phyloP scores from a whole-genome alignment of 1,140 invertebrate genomes.

The Dinoponera quadriceps region DNA sequence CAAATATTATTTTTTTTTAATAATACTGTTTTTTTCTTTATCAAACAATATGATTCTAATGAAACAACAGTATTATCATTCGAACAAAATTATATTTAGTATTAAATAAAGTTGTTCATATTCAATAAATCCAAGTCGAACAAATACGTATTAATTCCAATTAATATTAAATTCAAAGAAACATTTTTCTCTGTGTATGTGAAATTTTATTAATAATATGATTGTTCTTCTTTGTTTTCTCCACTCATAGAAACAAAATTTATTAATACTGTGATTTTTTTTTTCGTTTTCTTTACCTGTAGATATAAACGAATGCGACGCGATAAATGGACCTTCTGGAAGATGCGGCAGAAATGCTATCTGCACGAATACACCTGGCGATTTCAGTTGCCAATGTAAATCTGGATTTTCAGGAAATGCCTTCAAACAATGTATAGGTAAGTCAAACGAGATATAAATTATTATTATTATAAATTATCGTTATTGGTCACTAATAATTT shows the following conservation, averaged over 20 bases:
- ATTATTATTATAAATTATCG: neutral
- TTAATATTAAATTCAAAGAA: too few species aligned
- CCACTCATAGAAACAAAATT: constrained; percentile 90
- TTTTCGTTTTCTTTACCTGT: constrained; percentile 65
- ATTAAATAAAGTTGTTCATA: too few species aligned
- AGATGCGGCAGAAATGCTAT: constrained; percentile 93
- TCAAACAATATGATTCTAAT: too few species aligned
- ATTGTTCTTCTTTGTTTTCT: constrained; percentile 56
- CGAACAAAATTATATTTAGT: too few species aligned
- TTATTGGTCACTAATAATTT: constrained; percentile 2
- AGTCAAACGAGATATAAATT: constrained; percentile 26
- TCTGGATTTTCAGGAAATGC: constrained; percentile 93
- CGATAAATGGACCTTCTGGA: constrained; percentile 90
- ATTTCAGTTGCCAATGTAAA: constrained; percentile 92
- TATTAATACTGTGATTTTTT: constrained; percentile 36
- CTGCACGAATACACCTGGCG: constrained; percentile 94
- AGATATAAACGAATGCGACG: constrained; percentile 97
- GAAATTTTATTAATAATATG: neutral
- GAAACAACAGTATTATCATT: too few species aligned
- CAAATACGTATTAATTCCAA: too few species aligned
- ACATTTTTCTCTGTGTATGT: neutral
- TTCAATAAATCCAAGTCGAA: too few species aligned
- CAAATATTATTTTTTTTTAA: too few species aligned
- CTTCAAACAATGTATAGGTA: constrained; percentile 90
- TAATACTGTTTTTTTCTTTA: too few species aligned